Evolutionary conservation across 2,113 vertebrate genomes (phyloP).

Genomic region (Cygnus atratus): DNA sequence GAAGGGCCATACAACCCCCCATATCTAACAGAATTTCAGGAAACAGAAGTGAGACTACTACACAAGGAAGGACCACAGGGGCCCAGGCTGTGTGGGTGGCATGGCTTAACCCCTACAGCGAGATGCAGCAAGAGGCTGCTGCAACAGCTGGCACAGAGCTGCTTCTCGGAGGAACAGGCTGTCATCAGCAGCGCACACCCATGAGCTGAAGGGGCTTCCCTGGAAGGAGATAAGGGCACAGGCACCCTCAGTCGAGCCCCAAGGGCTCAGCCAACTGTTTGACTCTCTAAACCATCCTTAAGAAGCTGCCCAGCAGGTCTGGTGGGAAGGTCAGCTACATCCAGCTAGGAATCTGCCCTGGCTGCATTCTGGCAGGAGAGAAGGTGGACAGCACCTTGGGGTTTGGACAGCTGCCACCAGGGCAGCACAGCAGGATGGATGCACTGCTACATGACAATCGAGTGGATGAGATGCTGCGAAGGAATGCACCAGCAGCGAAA

Average conservation of each 20-base stretch:
- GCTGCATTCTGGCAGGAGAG: constrained; percentile 32
- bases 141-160: background rate
- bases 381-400: background rate
- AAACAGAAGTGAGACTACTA: background rate
- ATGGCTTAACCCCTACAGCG: background rate
- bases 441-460: background rate
- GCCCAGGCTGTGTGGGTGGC: background rate
- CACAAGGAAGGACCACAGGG: background rate
- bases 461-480: background rate
- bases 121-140: constrained; percentile 26
- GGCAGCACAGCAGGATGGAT: background rate
- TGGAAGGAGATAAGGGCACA: background rate
- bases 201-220: background rate
- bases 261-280: background rate
- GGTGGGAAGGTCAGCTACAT: constrained; percentile 28
- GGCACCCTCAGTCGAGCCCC: background rate
- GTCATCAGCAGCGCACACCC: background rate
- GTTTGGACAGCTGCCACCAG: background rate
- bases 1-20: background rate
- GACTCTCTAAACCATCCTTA: background rate
- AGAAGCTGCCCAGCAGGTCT: constrained; percentile 47
- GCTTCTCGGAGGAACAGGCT: background rate
- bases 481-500: background rate
- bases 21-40: background rate
- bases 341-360: constrained; percentile 35